Evolutionary conservation across 2,797 vertebrate species (phyloP), one percentile per base, ranked within the genome.

Genomic region (Sebastes cheni): DNA sequence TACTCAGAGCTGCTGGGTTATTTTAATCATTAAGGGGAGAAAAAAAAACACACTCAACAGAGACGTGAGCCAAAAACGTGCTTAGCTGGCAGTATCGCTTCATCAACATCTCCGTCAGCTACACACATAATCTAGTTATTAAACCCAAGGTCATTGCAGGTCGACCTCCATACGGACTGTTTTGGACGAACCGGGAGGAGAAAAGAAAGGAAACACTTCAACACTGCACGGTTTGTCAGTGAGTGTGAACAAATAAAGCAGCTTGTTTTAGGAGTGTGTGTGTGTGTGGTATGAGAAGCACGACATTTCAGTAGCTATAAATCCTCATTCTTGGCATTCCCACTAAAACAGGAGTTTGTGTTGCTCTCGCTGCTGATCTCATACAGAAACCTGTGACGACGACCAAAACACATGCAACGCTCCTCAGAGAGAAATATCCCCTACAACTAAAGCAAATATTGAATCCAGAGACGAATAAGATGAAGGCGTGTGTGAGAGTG

Each of bases 251-350:
- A 66, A 66, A 79, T 23, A 66, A 67, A 74, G 30, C 64, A 50
- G 30, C 54, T 25, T 2, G 42, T 62, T 20, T 59, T 3, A 20
- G 3, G 14, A n/a, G 64, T 29, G 22, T 13, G 64, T 59, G 58
- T 22, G 72, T 29, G 77, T 52, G 72, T 70, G 84, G 32, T 20
- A 80, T 74, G 79, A 81, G 20, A 62, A 50, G 54, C 8, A 56
- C 3, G 20, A n/a, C 80, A 68, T 80, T 64, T 46, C 20, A 64
- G 23, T 27, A 25, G 73, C 72, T 69, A 30, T 36, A 46, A 66
- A 68, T 42, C 62, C 20, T 72, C 81, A 86, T 89, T 75, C 80
- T 67, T 34, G 1, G 23, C 71, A 82, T 88, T 86, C 71, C 42
- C 12, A 54, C 16, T 5, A 13, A 64, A 36, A 29, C 18, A 13